Percentiles rank a stretch among this genome's conserved stretches.
Evolutionary conservation across 1,140 invertebrate genomes (phyloP).

Genomic region (Lanistes nyassanus): DNA sequence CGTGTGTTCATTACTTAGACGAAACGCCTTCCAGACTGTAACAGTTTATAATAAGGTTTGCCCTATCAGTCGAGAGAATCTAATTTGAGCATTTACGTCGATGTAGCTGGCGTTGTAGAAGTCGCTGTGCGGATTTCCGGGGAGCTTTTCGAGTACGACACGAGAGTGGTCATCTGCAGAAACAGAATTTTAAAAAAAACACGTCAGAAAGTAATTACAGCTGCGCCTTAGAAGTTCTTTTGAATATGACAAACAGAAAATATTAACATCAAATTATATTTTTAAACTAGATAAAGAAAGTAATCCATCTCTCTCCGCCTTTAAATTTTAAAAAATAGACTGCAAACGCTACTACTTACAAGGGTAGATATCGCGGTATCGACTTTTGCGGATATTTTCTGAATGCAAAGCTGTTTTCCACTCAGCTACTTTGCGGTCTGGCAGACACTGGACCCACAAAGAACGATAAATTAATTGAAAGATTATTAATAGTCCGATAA

Average conservation of each 20-base stretch:
- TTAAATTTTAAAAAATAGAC: neutral
- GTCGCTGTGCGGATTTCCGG: conserved; percentile 11
- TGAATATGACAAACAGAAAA: neutral
- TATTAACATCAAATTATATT: neutral
- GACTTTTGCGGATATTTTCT: conserved; percentile 6
- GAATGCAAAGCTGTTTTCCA: neutral
- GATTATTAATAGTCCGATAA: too few species aligned
- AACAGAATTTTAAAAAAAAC: neutral
- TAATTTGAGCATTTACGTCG: conserved; percentile 16
- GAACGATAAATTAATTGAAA: too few species aligned
- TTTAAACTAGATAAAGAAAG: neutral
- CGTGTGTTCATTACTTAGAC: too few species aligned
- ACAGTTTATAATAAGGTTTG: too few species aligned
- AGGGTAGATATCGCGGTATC: conserved; percentile 15
- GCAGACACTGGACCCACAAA: too few species aligned
- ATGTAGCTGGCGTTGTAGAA: conserved; percentile 30
- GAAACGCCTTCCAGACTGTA: too few species aligned
- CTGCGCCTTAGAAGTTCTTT: too few species aligned
- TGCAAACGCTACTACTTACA: neutral
- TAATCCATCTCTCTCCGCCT: neutral
- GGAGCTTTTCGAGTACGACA: conserved; percentile 7
- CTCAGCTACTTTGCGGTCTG: neutral
- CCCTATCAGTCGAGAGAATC: too few species aligned
- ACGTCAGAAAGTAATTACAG: too few species aligned
- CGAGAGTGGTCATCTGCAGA: conserved; percentile 28